These are phyloP conservation scores for Pterocles orientalis DNA, from an alignment of 2,113 vertebrate species.

Conservation along the genomic window DNA sequence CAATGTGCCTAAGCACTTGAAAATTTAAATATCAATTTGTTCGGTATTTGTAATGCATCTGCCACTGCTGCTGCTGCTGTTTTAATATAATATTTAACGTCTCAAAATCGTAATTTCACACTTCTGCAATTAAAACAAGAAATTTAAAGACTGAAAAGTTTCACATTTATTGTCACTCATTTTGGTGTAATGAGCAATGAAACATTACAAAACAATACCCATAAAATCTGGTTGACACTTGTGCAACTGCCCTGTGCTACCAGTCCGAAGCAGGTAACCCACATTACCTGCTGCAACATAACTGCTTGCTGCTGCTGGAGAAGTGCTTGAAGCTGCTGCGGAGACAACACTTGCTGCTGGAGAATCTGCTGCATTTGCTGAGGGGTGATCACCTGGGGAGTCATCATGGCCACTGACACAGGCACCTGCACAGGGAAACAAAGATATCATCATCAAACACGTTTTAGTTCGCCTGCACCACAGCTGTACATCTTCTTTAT, in stretches of 20 bases:
- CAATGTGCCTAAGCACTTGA: conserved; percentile 55
- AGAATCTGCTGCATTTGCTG: conserved; percentile 99
- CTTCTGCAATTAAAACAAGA: background rate
- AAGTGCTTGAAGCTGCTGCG: conserved; percentile 97
- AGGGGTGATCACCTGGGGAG: conserved; percentile 98
- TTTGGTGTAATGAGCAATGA: background rate
- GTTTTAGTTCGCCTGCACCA: background rate
- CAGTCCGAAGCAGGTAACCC: conserved; percentile 80
- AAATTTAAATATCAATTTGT: conserved; percentile 65
- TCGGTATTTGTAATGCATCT: conserved; percentile 31
- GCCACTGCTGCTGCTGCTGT: conserved; percentile 2
- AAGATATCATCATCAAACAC: conserved; percentile 2
- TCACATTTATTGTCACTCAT: background rate
- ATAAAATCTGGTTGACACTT: background rate
- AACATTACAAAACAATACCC: background rate
- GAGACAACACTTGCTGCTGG: conserved; percentile 98
- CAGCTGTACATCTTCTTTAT: background rate
- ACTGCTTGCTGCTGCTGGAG: conserved; percentile 98
- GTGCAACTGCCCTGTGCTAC: background rate
- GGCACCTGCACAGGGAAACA: conserved; percentile 84
- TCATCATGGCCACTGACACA: conserved; percentile 99
- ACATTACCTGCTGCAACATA: conserved; percentile 98
- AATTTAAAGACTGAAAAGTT: background rate
- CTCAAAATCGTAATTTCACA: background rate
- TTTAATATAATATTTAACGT: conserved; percentile 5